Evolutionary conservation across 2,797 vertebrate genomes (phyloP).

Genomic region (Hylomyscus alleni): DNA sequence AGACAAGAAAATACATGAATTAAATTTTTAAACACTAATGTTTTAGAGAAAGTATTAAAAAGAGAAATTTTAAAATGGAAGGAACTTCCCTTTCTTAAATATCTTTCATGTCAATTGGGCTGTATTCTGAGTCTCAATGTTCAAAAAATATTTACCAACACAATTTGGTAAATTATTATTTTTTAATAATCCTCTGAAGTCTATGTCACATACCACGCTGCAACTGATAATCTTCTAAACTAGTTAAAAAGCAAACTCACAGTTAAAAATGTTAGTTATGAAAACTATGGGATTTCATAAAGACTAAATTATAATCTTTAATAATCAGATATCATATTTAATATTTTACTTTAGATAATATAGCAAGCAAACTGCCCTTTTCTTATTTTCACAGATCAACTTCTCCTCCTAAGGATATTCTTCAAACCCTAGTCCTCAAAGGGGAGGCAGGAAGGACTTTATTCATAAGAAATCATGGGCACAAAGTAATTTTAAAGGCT

Average conservation of each 20-base stretch:
- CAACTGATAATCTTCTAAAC: background rate
- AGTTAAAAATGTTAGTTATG: slow-evolving; percentile 33
- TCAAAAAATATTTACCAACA: background rate
- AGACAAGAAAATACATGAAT: slow-evolving; percentile 29
- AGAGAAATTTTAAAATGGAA: slow-evolving; percentile 39
- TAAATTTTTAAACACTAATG: background rate
- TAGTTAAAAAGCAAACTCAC: slow-evolving; percentile 16
- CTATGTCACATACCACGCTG: background rate
- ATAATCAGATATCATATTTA: slow-evolving; percentile 22
- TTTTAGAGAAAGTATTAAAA: slow-evolving; percentile 25
- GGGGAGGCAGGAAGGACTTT: background rate
- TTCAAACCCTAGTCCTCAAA: background rate
- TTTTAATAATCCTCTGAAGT: slow-evolving; percentile 17
- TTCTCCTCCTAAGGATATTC: slow-evolving; percentile 1
- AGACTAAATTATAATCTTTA: background rate
- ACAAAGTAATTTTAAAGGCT: background rate
- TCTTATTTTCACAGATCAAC: slow-evolving; percentile 18
- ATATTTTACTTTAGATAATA: slow-evolving; percentile 14
- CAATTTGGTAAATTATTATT: background rate
- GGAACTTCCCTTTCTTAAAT: slow-evolving; percentile 21
- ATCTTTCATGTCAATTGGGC: slow-evolving; percentile 18
- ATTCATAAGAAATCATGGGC: background rate
- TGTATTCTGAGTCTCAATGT: background rate
- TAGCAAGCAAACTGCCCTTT: background rate
- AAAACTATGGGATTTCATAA: background rate